Evolutionary conservation across 2,113 vertebrate species (phyloP), one percentile per base, ranked within the genome.

Genomic region (Oryzias javanicus): DNA sequence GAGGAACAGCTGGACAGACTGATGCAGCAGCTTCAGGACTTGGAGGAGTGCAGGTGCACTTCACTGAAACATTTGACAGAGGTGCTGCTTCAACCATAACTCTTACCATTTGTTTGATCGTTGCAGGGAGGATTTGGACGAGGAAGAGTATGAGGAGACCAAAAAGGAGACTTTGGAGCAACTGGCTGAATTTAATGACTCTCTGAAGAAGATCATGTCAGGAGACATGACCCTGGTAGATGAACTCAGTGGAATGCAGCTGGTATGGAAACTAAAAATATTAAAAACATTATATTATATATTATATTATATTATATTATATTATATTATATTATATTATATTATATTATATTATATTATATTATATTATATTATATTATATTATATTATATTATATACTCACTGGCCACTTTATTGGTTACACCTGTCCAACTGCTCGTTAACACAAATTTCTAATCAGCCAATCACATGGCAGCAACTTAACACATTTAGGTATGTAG

Each of bases 171-270:
- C 97, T 0, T 78, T 99, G 60, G 97, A 99, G 55, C 97, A 99
- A 80, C 80, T 99, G 77, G 94, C 87, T 55, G 97, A 99, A 84
- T 97, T 99, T 85, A 95, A 94, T 4, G 95, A 98, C 77, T 98
- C 97, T 0, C 83, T 98, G 61, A 95, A 97, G 91, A 98, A 98
- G 85, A 94, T 99, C 42, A 95, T 98, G 93, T 93, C 95, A 57
- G 97, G 97, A 78, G 92, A 99, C 67, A 98, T 98, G 95, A 98
- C 97, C 29, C 83, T 99, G 67, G 95, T 98, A 42, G 96, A 98
- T 41, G 97, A 99, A 65, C 92, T 99, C 42, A 92, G 96, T 4
- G 96, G 94, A 24, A 99, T 99, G 97, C 97, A 98, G 42, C 88
- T 99, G 92, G 97, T 99, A 89, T 87, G 90, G 55, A 61, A n/a